Evolutionary conservation across 2,797 vertebrate species (phyloP).

Genomic region (Myiotriccus ornatus): DNA sequence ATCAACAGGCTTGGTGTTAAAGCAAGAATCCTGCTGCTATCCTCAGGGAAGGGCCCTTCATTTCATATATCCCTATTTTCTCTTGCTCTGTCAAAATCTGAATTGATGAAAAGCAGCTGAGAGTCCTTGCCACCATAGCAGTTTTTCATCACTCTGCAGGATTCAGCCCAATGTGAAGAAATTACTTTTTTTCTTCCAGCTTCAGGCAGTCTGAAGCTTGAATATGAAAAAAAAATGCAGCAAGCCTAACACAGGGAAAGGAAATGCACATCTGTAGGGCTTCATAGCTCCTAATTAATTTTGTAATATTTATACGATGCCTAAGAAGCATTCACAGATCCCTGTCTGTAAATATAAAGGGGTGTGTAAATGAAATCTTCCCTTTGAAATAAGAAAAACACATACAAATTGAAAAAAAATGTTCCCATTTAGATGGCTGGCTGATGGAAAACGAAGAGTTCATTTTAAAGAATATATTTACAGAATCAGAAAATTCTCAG

Average conservation of each 20-base stretch:
- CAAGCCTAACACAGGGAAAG: background rate
- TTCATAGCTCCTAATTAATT: background rate
- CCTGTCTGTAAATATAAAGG: background rate
- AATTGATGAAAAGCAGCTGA: conserved; percentile 30
- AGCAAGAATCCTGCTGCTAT: background rate
- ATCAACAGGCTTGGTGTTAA: background rate
- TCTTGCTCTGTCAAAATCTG: background rate
- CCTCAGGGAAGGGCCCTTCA: background rate
- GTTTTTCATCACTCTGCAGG: background rate
- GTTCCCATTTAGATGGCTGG: background rate
- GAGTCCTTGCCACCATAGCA: background rate
- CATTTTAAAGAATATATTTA: background rate
- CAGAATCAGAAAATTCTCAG: background rate
- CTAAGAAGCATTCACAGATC: background rate
- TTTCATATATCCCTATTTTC: background rate
- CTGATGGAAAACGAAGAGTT: background rate
- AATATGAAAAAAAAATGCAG: conserved; percentile 2
- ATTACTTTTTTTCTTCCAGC: background rate
- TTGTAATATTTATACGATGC: background rate
- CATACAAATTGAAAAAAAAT: background rate
- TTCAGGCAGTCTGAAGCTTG: background rate
- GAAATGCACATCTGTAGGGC: background rate
- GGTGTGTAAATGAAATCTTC: background rate
- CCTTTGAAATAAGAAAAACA: background rate
- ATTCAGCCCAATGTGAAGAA: background rate